Evolutionary conservation across 2,797 vertebrate species (phyloP).

Genomic region (Ptychadena robeensis): DNA sequence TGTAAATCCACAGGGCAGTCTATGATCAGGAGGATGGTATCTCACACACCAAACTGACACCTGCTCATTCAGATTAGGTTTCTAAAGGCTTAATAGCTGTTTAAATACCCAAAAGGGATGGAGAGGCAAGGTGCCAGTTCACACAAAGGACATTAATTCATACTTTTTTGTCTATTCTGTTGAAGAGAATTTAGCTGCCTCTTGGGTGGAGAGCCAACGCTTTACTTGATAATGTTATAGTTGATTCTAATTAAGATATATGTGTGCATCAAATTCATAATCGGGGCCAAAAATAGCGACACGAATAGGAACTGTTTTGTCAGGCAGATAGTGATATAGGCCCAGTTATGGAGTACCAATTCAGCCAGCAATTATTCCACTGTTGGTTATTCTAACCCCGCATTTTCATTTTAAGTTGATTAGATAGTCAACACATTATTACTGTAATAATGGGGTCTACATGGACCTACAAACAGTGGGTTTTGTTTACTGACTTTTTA

Average conservation of each 20-base stretch:
- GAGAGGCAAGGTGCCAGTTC: slow-evolving; percentile 51
- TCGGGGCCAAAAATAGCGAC: not conserved
- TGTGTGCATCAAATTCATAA: not conserved
- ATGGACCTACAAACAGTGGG: too few species aligned
- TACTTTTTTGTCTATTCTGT: slow-evolving; percentile 23
- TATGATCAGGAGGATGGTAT: slow-evolving; percentile 15
- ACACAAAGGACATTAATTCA: slow-evolving; percentile 52
- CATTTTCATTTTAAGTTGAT: too few species aligned
- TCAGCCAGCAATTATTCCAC: too few species aligned
- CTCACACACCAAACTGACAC: slow-evolving; percentile 54
- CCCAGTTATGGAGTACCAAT: too few species aligned
- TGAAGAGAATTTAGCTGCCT: not conserved
- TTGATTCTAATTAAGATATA: slow-evolving; percentile 10
- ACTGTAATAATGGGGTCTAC: too few species aligned
- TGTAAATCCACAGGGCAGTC: slow-evolving; percentile 38
- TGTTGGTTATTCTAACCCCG: too few species aligned
- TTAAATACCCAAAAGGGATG: slow-evolving; percentile 43
- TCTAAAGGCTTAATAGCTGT: slow-evolving; percentile 40
- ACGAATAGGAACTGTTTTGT: too few species aligned
- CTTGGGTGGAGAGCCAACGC: not conserved
- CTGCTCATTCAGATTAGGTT: slow-evolving; percentile 59
- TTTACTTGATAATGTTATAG: slow-evolving; percentile 8
- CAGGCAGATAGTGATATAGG: too few species aligned
- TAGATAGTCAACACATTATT: too few species aligned
- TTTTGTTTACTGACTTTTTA: too few species aligned